Evolutionary conservation across 1,140 invertebrate genomes (phyloP).

Genomic region (Teleopsis dalmanni): DNA sequence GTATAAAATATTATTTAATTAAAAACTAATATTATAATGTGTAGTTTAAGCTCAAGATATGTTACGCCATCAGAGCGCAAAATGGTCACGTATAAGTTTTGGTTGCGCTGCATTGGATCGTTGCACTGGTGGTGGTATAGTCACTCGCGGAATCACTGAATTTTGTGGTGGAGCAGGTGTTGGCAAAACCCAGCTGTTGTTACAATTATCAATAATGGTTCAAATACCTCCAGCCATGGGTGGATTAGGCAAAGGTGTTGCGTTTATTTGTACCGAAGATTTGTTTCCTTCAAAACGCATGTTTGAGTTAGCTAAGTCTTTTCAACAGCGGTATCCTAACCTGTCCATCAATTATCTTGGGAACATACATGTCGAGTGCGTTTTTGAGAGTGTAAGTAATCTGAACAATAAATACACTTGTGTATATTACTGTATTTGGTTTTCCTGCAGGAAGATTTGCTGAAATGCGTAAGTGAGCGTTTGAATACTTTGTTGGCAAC

Average conservation of each 20-base stretch:
- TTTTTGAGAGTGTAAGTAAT: conserved; percentile 50
- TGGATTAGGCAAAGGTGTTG: conserved; percentile 49
- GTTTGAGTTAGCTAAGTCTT: conserved; percentile 44
- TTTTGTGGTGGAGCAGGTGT: conserved; percentile 72
- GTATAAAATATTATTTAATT: not conserved
- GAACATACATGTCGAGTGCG: conserved; percentile 40
- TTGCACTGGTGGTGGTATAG: conserved; percentile 63
- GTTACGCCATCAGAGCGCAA: conserved; percentile 20
- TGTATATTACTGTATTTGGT: not conserved
- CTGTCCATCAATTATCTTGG: conserved; percentile 28
- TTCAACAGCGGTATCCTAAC: conserved; percentile 23
- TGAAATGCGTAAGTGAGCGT: conserved; percentile 50
- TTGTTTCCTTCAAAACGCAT: conserved; percentile 64
- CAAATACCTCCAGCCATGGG: conserved; percentile 34
- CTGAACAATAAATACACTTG: not conserved
- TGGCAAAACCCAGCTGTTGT: conserved; percentile 78
- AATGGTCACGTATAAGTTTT: conserved; percentile 47
- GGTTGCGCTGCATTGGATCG: conserved; percentile 57
- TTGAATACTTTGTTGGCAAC: conserved; percentile 47
- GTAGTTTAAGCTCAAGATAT: conserved; percentile 12
- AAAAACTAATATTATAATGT: not conserved
- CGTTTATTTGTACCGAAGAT: conserved; percentile 72
- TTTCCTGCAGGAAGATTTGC: conserved; percentile 35
- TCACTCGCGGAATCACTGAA: conserved; percentile 68
- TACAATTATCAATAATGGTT: conserved; percentile 57